Conservation (phyloP, 2,888 invertebrate species). For the Drosophila mimica region DNA sequence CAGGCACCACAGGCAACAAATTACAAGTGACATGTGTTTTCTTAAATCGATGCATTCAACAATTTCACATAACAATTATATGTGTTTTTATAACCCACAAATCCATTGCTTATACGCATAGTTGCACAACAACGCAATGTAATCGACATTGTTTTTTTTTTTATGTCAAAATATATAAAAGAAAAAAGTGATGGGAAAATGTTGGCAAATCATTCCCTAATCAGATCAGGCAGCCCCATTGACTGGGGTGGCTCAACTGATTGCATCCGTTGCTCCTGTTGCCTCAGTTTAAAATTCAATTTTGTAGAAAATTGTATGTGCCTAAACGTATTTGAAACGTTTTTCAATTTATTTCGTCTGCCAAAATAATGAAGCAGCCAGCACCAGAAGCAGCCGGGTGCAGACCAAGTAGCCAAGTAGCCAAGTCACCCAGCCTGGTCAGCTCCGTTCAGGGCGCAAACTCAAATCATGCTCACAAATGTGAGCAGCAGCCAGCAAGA, state of each 20-base stretch:
- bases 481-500: constrained; percentile 45
- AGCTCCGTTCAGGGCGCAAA: constrained; percentile 51
- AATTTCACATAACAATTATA: constrained; percentile 18
- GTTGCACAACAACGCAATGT: constrained; percentile 28
- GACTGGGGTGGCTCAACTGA: constrained; percentile 41
- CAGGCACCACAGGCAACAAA: neutral
- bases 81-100: constrained; percentile 8
- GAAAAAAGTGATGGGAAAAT: constrained; percentile 9
- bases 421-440: constrained; percentile 4
- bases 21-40: neutral
- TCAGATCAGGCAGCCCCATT: constrained; percentile 50
- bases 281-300: constrained; percentile 68
- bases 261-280: constrained; percentile 62
- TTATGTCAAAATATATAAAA: constrained; percentile 45
- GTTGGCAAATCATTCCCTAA: constrained; percentile 71
- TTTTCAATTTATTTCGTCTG: constrained; percentile 78
- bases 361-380: constrained; percentile 61
- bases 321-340: constrained; percentile 71
- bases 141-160: constrained; percentile 42
- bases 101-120: constrained; percentile 35
- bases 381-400: constrained; percentile 13
- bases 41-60: neutral
- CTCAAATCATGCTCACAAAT: constrained; percentile 69
- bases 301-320: constrained; percentile 74
- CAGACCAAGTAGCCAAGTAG: neutral